Base-by-base conservation (phyloP, 1,140 invertebrate species). In the Zaprionus kolodkinae region DNA sequence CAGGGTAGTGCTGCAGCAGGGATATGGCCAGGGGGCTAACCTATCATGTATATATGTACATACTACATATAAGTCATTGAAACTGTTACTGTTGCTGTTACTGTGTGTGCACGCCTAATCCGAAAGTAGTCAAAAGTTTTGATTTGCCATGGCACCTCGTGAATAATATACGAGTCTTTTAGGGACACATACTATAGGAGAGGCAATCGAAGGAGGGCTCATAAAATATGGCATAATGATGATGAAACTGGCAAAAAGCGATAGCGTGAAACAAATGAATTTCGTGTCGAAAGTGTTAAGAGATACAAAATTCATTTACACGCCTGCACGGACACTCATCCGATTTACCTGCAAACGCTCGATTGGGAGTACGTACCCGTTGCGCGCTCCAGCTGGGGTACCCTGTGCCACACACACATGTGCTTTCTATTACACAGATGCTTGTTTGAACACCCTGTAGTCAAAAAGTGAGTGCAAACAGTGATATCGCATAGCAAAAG, bases 111-210 rank as follows among this genome's bases (percentile, higher is more conserved):
- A 55, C 38, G 71, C 64, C 64, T 67, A 67, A 72, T 61, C 65
- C 57, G 6, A 73, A 73, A 74, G 59, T 74, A 74, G 66, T 74
- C 59, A 30, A 57, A 70, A 74, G 48, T 69, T 69, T 74, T 74
- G 66, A 69, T 74, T 74, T 69, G 65, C 59, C 30, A 21, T 55
- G 36, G 48, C 15, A 63, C 11, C 10, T 12, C 21, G 30, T 13
- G 17, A n/a, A 35, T 35, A 50, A 50, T 21, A 50, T 50, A 50
- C 17, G 45, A 50, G 15, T 50, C 15, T 50, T 50, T 21, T 21
- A 21, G 45, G 11, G 4, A 11, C 3, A 48, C 45, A 17, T 10
- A 48, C 1, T 21, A 35, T 10, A 10, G 27, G 5, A 30, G 21
- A 36, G 40, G n/a, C n/a, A 17, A 70, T 7, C 55, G 36, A 52